These are phyloP conservation scores for Mythimna loreyi DNA, from an alignment of 2,888 invertebrate genomes.

Conservation along the genomic window DNA sequence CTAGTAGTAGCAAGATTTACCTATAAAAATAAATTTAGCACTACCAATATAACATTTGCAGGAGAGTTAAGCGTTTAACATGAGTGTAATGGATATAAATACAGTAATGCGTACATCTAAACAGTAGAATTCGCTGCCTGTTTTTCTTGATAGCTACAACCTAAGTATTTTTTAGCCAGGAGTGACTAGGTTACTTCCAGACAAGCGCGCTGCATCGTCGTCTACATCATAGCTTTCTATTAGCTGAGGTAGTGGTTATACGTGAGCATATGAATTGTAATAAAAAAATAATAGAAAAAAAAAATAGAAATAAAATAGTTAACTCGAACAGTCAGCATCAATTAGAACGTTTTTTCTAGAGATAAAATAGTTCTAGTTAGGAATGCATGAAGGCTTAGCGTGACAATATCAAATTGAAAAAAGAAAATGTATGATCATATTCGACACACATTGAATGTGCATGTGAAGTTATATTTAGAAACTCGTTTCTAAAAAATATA, in stretches of 20 bases:
- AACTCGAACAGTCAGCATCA: slow-evolving; percentile 29
- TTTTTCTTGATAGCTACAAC: too few relatives aligned
- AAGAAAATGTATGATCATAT: slow-evolving; percentile 45
- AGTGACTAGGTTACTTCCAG: too few relatives aligned
- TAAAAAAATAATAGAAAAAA: too few relatives aligned
- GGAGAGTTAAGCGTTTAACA: slow-evolving; percentile 54
- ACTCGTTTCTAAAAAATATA: slow-evolving; percentile 15
- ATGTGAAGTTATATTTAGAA: slow-evolving; percentile 35
- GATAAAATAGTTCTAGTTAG: slow-evolving; percentile 44
- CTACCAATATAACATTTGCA: slow-evolving; percentile 68
- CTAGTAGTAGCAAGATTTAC: too few relatives aligned
- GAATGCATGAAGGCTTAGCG: slow-evolving; percentile 39
- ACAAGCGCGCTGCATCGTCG: too few relatives aligned
- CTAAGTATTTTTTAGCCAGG: too few relatives aligned
- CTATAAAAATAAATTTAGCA: slow-evolving; percentile 65
- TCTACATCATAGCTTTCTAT: too few relatives aligned
- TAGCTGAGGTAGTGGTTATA: too few relatives aligned
- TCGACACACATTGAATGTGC: slow-evolving; percentile 40
- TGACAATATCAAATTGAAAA: slow-evolving; percentile 47
- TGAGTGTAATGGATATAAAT: slow-evolving; percentile 37
- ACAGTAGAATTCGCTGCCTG: too few relatives aligned
- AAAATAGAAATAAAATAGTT: slow-evolving; percentile 15
- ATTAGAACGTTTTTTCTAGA: slow-evolving; percentile 29
- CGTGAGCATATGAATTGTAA: too few relatives aligned
- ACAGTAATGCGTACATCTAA: too few relatives aligned